phyloP scores from a whole-genome alignment of 2,797 vertebrate species.

The Crypturellus tataupa region DNA sequence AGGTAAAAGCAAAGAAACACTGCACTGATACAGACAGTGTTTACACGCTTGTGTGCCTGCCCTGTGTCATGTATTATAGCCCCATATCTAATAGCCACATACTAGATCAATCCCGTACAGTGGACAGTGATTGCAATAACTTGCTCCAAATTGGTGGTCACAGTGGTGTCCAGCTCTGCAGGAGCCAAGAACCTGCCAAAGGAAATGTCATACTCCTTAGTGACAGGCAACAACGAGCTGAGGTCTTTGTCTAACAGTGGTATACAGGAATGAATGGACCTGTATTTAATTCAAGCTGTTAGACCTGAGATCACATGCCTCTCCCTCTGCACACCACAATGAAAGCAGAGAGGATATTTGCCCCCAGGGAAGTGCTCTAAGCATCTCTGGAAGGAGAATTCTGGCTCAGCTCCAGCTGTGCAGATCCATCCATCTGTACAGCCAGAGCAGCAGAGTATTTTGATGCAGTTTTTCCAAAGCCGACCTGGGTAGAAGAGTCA shows the following conservation, averaged over 20 bases:
- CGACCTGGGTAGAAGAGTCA: background rate
- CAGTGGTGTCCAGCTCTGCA: background rate
- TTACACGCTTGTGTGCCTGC: background rate
- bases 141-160: background rate
- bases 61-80: background rate
- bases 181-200: background rate
- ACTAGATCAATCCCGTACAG: rapidly evolving
- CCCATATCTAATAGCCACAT: rapidly evolving
- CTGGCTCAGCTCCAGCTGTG: background rate
- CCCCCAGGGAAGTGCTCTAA: background rate
- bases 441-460: background rate
- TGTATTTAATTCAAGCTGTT: background rate
- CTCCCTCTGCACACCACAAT: background rate
- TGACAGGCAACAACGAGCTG: background rate
- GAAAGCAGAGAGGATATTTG: background rate
- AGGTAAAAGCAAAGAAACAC: background rate
- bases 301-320: background rate
- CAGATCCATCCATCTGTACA: background rate
- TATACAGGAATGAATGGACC: background rate
- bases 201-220: rapidly evolving
- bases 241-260: background rate
- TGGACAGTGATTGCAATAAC: rapidly evolving
- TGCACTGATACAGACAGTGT: background rate
- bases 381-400: background rate
- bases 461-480: background rate